Conservation (phyloP, 1,140 invertebrate genomes). For the Lerema accius region DNA sequence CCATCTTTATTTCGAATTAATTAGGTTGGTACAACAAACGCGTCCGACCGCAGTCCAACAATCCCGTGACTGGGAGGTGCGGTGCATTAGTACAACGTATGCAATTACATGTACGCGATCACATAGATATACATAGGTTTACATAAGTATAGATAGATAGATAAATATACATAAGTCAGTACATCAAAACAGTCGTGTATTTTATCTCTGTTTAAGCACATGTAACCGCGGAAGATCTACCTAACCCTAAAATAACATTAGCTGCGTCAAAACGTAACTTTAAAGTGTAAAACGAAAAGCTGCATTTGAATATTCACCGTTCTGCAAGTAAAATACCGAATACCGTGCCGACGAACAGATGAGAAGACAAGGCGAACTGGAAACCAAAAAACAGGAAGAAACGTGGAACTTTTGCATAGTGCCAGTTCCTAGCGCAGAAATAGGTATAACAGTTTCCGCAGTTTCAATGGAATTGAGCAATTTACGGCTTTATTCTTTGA, state of each 20-base stretch:
- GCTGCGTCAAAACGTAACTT: not conserved
- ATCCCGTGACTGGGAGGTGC: no score
- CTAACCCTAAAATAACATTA: not conserved
- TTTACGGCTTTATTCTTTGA: slow-evolving; percentile 2
- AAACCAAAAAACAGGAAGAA: slow-evolving; percentile 9
- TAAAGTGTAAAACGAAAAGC: not conserved
- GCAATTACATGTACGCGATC: no score
- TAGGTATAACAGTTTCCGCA: slow-evolving; percentile 11
- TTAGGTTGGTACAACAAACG: no score
- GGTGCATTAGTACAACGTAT: no score
- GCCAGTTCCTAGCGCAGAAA: slow-evolving; percentile 3
- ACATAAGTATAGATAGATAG: no score
- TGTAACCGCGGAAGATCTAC: no score
- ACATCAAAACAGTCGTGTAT: no score
- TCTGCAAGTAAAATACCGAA: slow-evolving; percentile 25
- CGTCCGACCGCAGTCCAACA: no score
- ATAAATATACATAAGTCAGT: no score
- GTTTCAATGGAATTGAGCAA: slow-evolving; percentile 16
- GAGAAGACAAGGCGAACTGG: slow-evolving; percentile 13
- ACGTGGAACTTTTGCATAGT: slow-evolving; percentile 18
- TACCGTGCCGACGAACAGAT: slow-evolving; percentile 9
- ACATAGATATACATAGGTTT: no score
- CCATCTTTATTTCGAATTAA: no score
- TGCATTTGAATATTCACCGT: slow-evolving; percentile 26
- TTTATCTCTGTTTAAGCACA: no score